These are phyloP conservation scores for Calephelis virginiensis DNA, from an alignment of 1,140 invertebrate genomes.

Conservation along the genomic window DNA sequence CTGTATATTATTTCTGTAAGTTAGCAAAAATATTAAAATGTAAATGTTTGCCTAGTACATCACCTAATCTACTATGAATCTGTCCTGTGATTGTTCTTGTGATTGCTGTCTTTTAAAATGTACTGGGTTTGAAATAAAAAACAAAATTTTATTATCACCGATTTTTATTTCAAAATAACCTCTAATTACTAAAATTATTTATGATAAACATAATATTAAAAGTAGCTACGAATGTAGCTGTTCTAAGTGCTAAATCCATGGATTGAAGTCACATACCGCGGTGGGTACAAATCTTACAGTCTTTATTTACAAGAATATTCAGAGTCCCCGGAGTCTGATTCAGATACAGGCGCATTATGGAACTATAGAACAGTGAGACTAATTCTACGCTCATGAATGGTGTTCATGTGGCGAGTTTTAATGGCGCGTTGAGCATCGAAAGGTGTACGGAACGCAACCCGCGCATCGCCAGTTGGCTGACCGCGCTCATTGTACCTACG, in stretches of 20 bases:
- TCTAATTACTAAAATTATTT: not conserved
- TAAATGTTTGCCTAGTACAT: slow-evolving; percentile 2
- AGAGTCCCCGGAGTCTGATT: not conserved
- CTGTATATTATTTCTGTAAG: not conserved
- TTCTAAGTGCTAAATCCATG: not conserved
- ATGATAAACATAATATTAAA: not conserved
- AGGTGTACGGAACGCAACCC: slow-evolving; percentile 88
- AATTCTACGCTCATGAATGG: slow-evolving; percentile 63
- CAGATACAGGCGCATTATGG: not conserved
- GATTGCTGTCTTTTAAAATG: not conserved
- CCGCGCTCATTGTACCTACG: slow-evolving; percentile 90
- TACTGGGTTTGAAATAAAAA: slow-evolving; percentile 5
- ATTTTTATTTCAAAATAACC: slow-evolving; percentile 14
- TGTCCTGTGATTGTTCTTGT: slow-evolving; percentile 17
- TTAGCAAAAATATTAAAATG: slow-evolving; percentile 2
- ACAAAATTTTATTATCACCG: slow-evolving; percentile 6
- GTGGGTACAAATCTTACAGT: slow-evolving; percentile 12
- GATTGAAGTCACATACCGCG: slow-evolving; percentile 21
- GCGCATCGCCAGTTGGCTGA: slow-evolving; percentile 92
- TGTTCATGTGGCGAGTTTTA: slow-evolving; percentile 65
- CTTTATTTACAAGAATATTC: slow-evolving; percentile 18
- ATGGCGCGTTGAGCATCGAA: slow-evolving; percentile 88
- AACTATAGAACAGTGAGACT: slow-evolving; percentile 58
- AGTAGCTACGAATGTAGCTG: not conserved
- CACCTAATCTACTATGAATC: not conserved